Conservation (phyloP, 2,888 invertebrate species). For the Endotricha flammealis region DNA sequence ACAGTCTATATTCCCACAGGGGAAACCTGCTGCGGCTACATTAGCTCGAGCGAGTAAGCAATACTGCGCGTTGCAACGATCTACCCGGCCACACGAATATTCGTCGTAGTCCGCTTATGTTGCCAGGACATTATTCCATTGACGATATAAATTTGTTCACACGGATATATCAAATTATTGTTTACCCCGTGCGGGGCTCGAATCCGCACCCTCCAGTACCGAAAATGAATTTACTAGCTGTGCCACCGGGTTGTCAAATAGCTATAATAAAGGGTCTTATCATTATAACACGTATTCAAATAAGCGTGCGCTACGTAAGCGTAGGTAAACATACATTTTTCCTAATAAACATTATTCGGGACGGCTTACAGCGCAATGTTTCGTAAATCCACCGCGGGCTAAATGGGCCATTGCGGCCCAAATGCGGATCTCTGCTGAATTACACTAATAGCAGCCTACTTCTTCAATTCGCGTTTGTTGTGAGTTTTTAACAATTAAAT, state of each 20-base stretch:
- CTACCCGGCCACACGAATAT: too few species aligned
- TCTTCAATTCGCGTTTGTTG: constrained; percentile 59
- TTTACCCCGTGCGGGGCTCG: too few species aligned
- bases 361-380: constrained; percentile 56
- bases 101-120: too few species aligned
- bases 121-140: too few species aligned
- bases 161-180: too few species aligned
- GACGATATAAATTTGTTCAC: too few species aligned
- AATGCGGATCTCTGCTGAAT: constrained; percentile 62
- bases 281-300: constrained; percentile 24
- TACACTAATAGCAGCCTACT: constrained; percentile 61
- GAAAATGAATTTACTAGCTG: too few species aligned
- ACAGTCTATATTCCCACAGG: too few species aligned
- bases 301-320: constrained; percentile 34
- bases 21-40: too few species aligned
- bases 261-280: constrained; percentile 4
- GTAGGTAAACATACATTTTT: constrained; percentile 55
- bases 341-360: constrained; percentile 63
- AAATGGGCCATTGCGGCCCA: constrained; percentile 64
- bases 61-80: too few species aligned
- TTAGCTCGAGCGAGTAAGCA: too few species aligned
- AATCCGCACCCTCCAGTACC: too few species aligned
- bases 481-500: constrained; percentile 41
- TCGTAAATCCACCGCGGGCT: constrained; percentile 59
- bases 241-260: constrained; percentile 1